phyloP scores from a whole-genome alignment of 2,888 invertebrate species.

The Rapana venosa region DNA sequence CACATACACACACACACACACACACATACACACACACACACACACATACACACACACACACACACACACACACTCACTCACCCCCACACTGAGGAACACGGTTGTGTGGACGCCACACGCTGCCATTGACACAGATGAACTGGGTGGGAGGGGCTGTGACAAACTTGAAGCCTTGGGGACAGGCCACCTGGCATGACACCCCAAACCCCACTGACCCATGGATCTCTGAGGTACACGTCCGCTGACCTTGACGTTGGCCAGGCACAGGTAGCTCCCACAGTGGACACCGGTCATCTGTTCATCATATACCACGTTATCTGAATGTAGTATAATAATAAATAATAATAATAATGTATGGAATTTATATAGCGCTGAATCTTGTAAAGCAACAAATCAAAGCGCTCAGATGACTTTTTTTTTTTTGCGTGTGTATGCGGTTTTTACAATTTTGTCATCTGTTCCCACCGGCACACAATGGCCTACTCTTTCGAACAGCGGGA shows the following conservation, averaged over 20 bases:
- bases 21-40: constrained; percentile 50
- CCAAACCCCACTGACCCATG: constrained; percentile 46
- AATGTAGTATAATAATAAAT: no score
- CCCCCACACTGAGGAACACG: constrained; percentile 63
- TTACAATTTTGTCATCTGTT: no score
- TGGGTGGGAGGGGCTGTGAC: constrained; percentile 50
- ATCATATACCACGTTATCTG: no score
- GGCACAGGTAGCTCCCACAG: constrained; percentile 54
- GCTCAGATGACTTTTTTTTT: no score
- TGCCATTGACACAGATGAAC: constrained; percentile 58
- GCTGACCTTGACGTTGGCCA: constrained; percentile 44
- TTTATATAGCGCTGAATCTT: no score
- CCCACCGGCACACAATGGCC: no score
- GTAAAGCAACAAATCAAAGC: no score
- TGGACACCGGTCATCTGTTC: constrained; percentile 51
- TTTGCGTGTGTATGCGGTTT: no score
- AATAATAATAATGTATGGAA: no score
- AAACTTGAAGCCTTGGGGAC: constrained; percentile 50
- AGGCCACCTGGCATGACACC: constrained; percentile 53
- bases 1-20: constrained; percentile 50
- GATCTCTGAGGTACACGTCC: constrained; percentile 44
- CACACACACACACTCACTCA: constrained; percentile 39
- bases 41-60: neutral
- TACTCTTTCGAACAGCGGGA: no score
- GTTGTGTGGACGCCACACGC: constrained; percentile 56